These are phyloP conservation scores for Drosophila paracracens DNA, from an alignment of 2,888 invertebrate species.

Conservation along the genomic window DNA sequence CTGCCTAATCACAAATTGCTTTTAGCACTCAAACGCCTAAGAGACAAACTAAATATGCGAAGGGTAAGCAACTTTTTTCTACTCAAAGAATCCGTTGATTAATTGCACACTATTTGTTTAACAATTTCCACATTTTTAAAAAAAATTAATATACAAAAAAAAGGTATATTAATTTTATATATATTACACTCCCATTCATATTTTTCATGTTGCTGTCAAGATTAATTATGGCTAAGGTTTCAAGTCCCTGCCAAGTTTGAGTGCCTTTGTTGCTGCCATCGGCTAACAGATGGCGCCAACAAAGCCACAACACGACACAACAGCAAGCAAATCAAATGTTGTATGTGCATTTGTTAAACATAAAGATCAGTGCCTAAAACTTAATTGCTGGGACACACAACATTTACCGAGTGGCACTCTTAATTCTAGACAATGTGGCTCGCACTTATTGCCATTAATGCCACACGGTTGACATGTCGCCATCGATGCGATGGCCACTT, in stretches of 20 bases:
- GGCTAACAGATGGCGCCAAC: conserved; percentile 23
- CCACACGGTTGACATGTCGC: conserved; percentile 11
- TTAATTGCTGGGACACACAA: conserved; percentile 35
- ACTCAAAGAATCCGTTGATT: conserved; percentile 33
- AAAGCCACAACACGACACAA: background rate
- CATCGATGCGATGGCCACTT: conserved; percentile 17
- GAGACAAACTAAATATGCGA: background rate
- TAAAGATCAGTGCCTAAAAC: background rate
- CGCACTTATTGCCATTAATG: background rate
- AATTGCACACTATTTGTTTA: conserved; percentile 37
- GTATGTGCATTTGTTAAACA: background rate
- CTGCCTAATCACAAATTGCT: conserved; percentile 77
- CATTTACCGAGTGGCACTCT: conserved; percentile 34
- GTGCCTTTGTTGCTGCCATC: conserved; percentile 3
- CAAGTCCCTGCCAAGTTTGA: background rate
- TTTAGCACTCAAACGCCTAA: conserved; percentile 50
- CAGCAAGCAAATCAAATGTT: background rate
- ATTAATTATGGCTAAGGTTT: background rate
- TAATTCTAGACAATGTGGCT: conserved; percentile 18
- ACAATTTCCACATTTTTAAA: background rate
- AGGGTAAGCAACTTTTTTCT: conserved; percentile 13
- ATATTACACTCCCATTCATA: background rate
- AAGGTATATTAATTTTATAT: background rate
- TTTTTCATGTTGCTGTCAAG: background rate
- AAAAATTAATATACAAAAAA: background rate